Evolutionary conservation across 2,888 invertebrate species (phyloP).

Genomic region (Drosophila prolongata): DNA sequence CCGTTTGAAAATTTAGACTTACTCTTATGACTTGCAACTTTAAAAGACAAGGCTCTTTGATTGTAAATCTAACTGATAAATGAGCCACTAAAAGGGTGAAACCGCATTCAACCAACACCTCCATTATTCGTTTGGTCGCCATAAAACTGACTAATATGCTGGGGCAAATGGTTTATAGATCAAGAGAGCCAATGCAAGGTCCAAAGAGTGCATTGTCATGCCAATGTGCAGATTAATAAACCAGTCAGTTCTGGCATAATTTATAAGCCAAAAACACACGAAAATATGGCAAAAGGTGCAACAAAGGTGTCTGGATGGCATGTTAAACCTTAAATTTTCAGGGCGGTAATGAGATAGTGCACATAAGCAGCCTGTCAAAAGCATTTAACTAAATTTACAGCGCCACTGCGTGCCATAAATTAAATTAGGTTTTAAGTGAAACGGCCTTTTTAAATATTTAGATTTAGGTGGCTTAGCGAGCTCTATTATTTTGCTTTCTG

Average conservation of each 20-base stretch:
- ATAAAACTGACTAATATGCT: conserved; percentile 24
- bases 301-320: no score
- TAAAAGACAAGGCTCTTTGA: no score
- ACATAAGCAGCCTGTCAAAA: no score
- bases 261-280: conserved; percentile 35
- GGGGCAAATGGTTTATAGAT: conserved; percentile 8
- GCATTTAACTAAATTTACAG: conserved; percentile 30
- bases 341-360: no score
- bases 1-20: no score
- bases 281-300: conserved; percentile 4
- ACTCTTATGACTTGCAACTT: no score
- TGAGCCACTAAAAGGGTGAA: conserved; percentile 1
- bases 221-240: conserved; percentile 34
- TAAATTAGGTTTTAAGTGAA: conserved; percentile 13
- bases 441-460: neutral
- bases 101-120: no score
- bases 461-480: conserved; percentile 6
- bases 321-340: no score
- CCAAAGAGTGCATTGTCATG: conserved; percentile 49
- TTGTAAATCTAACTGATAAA: no score
- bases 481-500: conserved; percentile 1
- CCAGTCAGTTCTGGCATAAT: conserved; percentile 38
- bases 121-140: no score
- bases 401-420: conserved; percentile 28
- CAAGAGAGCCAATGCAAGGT: conserved; percentile 10